Conservation (phyloP, 2,113 vertebrate species). For the Calidris pugnax region DNA sequence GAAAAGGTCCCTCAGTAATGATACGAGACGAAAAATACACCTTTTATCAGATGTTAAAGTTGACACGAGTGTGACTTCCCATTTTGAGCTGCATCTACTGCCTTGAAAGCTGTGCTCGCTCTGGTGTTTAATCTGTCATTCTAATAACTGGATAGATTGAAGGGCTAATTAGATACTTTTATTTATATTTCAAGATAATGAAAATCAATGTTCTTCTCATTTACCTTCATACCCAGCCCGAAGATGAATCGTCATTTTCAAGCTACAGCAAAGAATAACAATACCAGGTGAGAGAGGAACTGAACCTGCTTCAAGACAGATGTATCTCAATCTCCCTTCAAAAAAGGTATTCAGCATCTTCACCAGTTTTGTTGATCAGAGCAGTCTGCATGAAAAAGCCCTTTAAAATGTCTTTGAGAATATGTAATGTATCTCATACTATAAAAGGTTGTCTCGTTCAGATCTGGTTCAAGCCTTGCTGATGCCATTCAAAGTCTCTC, state of each 20-base stretch:
- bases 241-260: not conserved
- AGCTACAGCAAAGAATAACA: not conserved
- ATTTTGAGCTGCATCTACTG: not conserved
- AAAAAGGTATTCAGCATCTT: not conserved
- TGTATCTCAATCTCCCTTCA: not conserved
- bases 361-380: not conserved
- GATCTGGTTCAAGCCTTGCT: not conserved
- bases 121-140: constrained; percentile 3
- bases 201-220: constrained; percentile 1
- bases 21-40: not conserved
- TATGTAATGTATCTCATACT: not conserved
- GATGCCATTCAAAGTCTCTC: not conserved
- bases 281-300: not conserved
- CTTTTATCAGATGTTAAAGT: not conserved
- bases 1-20: not conserved
- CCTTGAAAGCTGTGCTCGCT: not conserved
- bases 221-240: not conserved
- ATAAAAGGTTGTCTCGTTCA: not conserved
- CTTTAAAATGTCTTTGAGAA: not conserved
- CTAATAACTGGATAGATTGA: not conserved
- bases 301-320: not conserved
- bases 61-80: not conserved
- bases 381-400: not conserved
- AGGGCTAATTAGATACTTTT: constrained; percentile 38
- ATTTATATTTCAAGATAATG: not conserved